A percentile compares a stretch with the other conserved stretches of the same genome.
Conservation (phyloP, 2,113 vertebrate genomes). For the Nothoprocta pentlandii region DNA sequence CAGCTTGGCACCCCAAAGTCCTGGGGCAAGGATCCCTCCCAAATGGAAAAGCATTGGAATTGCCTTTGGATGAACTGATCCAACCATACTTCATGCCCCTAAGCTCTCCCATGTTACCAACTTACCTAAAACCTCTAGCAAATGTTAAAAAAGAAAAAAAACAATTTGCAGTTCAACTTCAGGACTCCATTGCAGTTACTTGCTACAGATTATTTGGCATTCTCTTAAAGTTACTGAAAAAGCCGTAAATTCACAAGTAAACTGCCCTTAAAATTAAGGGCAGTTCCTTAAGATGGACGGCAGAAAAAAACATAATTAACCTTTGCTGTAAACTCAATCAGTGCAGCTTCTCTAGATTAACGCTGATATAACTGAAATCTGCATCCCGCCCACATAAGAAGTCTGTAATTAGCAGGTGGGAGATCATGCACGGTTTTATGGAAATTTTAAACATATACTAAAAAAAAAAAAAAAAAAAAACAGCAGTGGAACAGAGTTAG, state of each 20-base stretch:
- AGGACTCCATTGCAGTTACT: not conserved
- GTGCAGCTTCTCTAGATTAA: constrained; percentile 38
- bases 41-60: not conserved
- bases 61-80: not conserved
- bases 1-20: not conserved
- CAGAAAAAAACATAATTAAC: not conserved
- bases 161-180: not conserved
- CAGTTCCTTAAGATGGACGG: not conserved
- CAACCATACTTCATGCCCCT: too few species aligned
- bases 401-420: constrained; percentile 56
- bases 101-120: not conserved
- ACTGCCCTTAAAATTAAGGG: not conserved
- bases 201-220: not conserved
- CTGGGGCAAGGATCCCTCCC: not conserved
- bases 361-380: constrained; percentile 34
- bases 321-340: constrained; percentile 7
- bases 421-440: constrained; percentile 16
- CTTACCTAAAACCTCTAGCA: not conserved
- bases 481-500: not conserved
- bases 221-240: not conserved
- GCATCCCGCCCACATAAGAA: constrained; percentile 29
- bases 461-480: not conserved
- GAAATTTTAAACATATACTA: not conserved
- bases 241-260: not conserved
- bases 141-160: not conserved